phyloP scores from a whole-genome alignment of 92 coral and sea anemone genomes.

The Parazoanthus darwini region DNA sequence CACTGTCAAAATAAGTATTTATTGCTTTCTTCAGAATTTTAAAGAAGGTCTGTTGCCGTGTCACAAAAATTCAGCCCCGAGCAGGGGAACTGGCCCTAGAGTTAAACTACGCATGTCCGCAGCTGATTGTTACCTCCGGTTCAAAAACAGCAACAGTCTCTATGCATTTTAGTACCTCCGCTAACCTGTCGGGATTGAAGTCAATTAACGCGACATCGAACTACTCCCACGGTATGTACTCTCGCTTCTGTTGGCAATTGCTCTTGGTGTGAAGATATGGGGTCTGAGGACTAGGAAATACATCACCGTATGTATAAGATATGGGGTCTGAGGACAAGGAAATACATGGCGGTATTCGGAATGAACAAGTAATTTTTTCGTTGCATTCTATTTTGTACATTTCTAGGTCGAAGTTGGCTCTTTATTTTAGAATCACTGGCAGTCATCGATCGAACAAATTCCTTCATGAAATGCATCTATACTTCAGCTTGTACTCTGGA shows the following conservation, averaged over 20 bases:
- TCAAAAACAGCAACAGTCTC: slow-evolving; percentile 4
- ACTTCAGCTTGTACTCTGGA: too few relatives aligned
- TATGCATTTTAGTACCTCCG: slow-evolving; percentile 6
- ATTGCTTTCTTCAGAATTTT: too few relatives aligned
- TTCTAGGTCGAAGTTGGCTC: neutral
- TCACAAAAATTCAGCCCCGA: too few relatives aligned
- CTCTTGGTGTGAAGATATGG: neutral
- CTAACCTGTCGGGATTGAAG: slow-evolving; percentile 11
- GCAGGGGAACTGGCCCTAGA: too few relatives aligned
- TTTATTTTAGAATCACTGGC: slow-evolving; percentile 1
- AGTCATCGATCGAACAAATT: neutral
- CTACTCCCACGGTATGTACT: neutral
- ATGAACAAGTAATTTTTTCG: neutral
- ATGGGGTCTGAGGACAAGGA: too few relatives aligned
- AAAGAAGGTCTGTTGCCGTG: too few relatives aligned
- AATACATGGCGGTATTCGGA: neutral
- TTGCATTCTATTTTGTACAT: neutral
- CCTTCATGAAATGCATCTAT: too few relatives aligned
- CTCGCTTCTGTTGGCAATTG: neutral
- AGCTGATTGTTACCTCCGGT: slow-evolving; percentile 25
- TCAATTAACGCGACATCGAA: neutral
- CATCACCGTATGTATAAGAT: too few relatives aligned
- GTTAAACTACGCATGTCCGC: neutral
- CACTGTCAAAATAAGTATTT: too few relatives aligned
- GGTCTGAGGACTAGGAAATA: neutral